phyloP scores from a whole-genome alignment of 1,140 invertebrate species.

The Drosophila sturtevanti region DNA sequence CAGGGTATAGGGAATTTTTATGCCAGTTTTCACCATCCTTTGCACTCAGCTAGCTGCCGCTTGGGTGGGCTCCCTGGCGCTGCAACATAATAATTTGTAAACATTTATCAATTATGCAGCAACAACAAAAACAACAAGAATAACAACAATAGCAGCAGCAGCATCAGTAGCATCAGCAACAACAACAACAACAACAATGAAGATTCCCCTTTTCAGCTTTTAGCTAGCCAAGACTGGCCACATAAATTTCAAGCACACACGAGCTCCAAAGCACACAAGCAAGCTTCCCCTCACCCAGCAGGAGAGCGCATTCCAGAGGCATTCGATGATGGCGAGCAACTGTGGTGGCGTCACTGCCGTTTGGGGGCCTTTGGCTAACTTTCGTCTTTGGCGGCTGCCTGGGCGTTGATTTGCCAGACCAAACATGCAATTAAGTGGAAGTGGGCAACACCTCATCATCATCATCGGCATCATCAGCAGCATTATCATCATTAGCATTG shows the following conservation, averaged over 20 bases:
- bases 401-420: slow-evolving; percentile 67
- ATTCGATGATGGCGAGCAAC: slow-evolving; percentile 22
- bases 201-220: slow-evolving; percentile 25
- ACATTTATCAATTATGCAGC: slow-evolving; percentile 80
- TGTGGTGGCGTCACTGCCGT: neutral
- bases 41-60: slow-evolving; percentile 13
- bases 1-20: neutral
- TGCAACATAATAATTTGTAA: slow-evolving; percentile 80
- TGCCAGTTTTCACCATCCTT: slow-evolving; percentile 11
- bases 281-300: neutral
- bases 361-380: slow-evolving; percentile 6
- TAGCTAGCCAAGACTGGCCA: slow-evolving; percentile 58
- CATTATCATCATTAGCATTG: slow-evolving; percentile 7
- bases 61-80: slow-evolving; percentile 56
- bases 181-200: slow-evolving; percentile 32
- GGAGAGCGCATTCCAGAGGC: slow-evolving; percentile 53
- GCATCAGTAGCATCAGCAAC: slow-evolving; percentile 45
- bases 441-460: slow-evolving; percentile 68
- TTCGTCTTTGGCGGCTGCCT: slow-evolving; percentile 20
- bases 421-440: slow-evolving; percentile 76
- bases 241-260: slow-evolving; percentile 63
- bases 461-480: neutral
- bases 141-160: slow-evolving; percentile 41
- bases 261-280: neutral
- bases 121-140: slow-evolving; percentile 54